Base-by-base conservation (phyloP, 2,797 vertebrate species). In the Bradypus variegatus region DNA sequence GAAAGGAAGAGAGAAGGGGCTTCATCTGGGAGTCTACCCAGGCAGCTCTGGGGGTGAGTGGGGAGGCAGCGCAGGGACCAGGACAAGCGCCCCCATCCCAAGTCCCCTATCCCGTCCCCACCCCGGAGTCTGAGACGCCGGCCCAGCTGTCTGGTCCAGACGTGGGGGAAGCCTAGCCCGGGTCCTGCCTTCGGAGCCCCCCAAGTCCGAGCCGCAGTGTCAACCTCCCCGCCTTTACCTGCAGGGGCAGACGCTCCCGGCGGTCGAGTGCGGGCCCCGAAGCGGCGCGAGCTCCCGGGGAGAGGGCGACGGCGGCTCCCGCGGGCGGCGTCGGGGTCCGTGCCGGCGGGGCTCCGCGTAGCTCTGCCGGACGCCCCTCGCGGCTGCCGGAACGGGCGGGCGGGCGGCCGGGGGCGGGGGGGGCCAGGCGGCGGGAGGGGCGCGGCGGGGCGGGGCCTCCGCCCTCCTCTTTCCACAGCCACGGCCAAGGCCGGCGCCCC, bases 361-460 rank as follows among this genome's bases (percentile, higher is more conserved):
- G 88, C 91, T 94, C 88, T 95, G 94, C 93, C 78, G 8, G 93
- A 94, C 62, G 88, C 93, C 90, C 85, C 77, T 89, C 60, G 92
- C 91, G 23, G 90, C 67, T 53, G 94, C 88, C 29, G 85, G 94
- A 94, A 88, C 82, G 86, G 81, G 93, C 91, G 91, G 94, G 80
- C 76, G 58, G 36, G 36, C 69, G 36, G 41, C 41, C 41, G 41
- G 41, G 6, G 75, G 21, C 60, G 60, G 38, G 81, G 55, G 84
- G 60, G 53, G 81, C 64, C 19, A 91, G 85, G 90, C 62, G 78
- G 89, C 86, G 82, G 93, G 92, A 78, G 79, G 75, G 94, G 94
- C 81, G 88, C 88, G 86, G 93, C 79, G 95, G 95, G 96, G 94
- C 94, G 94, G 95, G 94, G 95, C 95, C 92, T 94, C 91, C 88